Base-by-base conservation (phyloP, 2,888 invertebrate species). In the Stenurella melanura region DNA sequence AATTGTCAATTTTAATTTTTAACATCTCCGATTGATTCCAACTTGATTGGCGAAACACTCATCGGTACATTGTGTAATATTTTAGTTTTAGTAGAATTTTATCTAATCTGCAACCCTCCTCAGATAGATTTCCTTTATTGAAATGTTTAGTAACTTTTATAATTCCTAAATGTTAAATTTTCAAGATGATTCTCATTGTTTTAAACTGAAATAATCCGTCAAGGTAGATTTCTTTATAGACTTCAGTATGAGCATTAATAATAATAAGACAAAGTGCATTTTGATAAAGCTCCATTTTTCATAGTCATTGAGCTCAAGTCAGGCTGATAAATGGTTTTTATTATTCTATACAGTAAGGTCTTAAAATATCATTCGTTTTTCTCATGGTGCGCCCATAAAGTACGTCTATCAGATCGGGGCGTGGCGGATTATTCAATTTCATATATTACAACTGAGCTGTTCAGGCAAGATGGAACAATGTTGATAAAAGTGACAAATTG, bases 391-490 rank as follows among this genome's bases (percentile, higher is more conserved):
- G 26, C 34, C 30, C 61, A n/a, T 34, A 30, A 17, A 30, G 34
- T n/a, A 30, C 26, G 12, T 30, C 61, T 63, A 63, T 34, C 61
- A 63, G 34, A 63, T 63, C 18, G 50, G 61, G 61, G 61, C n/a
- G 61, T 34, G 61, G 61, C 61, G 34, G 34, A 34, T 63, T 63
- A 63, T 63, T 63, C 61, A 63, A 63, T 63, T 63, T 34, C 34
- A n/a, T 63, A 34, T 34, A 34, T 63, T 63, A 30, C 34, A 17
- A 17, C 50, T 50, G 50, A 50, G 34, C 61, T n/a, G 18, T 21
- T 21, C 21, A 4, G 17, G n/a, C 34, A 17, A 18, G 34, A 63
- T 30, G 30, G 30, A 63, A 34, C 34, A 34, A 34, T 17, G 61
- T 34, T 63, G 61, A 63, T 34, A 34, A 34, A 63, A 17, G 61